These are phyloP conservation scores for Xenus cinereus DNA, from an alignment of 2,113 vertebrate genomes.

Conservation along the genomic window DNA sequence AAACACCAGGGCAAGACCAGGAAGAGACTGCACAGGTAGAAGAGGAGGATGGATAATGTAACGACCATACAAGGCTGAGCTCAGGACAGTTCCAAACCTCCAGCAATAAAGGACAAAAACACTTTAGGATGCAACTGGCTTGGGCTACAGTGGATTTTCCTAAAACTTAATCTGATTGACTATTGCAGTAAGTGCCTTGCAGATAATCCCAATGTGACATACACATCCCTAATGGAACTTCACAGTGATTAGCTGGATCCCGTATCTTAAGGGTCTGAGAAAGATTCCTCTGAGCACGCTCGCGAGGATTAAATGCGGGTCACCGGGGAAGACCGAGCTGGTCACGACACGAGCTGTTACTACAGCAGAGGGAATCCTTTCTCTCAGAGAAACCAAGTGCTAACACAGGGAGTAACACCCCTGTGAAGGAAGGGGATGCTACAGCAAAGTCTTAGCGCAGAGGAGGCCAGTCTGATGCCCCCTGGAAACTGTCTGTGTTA, in stretches of 20 bases:
- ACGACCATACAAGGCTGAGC: background rate
- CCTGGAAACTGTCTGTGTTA: background rate
- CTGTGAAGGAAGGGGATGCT: fast-evolving
- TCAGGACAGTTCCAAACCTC: background rate
- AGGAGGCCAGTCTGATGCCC: background rate
- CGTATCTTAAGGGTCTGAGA: background rate
- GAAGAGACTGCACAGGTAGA: background rate
- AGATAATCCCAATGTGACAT: background rate
- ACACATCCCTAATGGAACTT: background rate
- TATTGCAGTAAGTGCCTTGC: too few species aligned
- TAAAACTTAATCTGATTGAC: background rate
- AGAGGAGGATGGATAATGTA: background rate
- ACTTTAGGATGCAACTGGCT: background rate
- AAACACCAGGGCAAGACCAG: background rate
- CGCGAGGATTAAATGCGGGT: background rate
- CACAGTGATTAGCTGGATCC: background rate
- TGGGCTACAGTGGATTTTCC: background rate
- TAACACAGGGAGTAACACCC: background rate
- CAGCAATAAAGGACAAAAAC: background rate
- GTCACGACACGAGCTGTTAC: background rate
- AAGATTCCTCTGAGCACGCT: background rate
- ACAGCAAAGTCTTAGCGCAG: background rate
- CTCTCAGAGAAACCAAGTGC: background rate
- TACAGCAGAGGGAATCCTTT: background rate
- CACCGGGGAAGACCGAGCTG: background rate